Evolutionary conservation across 2,888 invertebrate species (phyloP), one percentile per base, ranked within the genome.

Genomic region (Leptinotarsa haldemani): DNA sequence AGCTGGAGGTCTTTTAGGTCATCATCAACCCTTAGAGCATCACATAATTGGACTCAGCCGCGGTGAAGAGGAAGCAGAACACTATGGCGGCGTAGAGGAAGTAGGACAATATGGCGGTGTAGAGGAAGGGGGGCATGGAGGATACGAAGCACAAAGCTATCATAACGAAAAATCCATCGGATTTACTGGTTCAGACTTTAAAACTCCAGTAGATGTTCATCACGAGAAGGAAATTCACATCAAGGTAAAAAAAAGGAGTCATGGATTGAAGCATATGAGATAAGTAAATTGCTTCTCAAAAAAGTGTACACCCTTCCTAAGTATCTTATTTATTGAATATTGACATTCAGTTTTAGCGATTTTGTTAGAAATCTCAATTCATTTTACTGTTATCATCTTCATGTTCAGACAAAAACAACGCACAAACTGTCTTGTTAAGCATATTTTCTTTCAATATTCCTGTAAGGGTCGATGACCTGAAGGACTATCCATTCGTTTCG

Each of bases 191-290:
- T 83, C 83, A 3, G 65, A 83, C 76, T 83, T 83, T 70, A 74
- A 79, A 63, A 85, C 83, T 61, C 84, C 84, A 56, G 84, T 84
- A 5, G 84, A 84, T 75, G 75, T 83, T 1, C 83, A 84, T 65
- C 83, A 85, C 63, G 85, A 85, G 74, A 78, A 84, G 66, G 83
- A 74, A 53, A 74, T 86, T 56, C 84, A 85, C 76, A 69, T 86
- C 61, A 85, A 86, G 80, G 85, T 85, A 70, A 73, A 74, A n/a
- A n/a, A 67, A 16, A 63, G 20, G 12, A 15, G 18, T 16, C 5
- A 12, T 12, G 5, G 30, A 67, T 52, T 53, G 50, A 22, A n/a
- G 9, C 4, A 1, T 20, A 13, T 22, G 15, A 48, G 2, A 48
- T 22, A 2, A 16, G 12, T 22, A 4, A 22, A 9, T 30, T 2